Percentiles rank a stretch among this genome's conserved stretches.
These are phyloP conservation scores for Nebria ingens DNA, from an alignment of 1,140 invertebrate genomes.

Conservation along the genomic window DNA sequence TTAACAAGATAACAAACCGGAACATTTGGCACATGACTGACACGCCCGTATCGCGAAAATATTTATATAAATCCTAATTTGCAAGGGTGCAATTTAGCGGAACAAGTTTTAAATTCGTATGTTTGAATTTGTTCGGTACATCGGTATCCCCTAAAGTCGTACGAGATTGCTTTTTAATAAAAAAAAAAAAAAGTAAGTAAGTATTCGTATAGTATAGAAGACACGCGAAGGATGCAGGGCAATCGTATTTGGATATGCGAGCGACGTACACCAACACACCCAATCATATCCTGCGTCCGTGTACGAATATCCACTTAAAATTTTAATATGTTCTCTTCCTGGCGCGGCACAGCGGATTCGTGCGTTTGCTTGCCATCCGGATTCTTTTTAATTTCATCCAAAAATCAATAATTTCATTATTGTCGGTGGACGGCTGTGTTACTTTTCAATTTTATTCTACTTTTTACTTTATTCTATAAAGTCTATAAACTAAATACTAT, in stretches of 20 bases:
- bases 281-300: constrained; percentile 15
- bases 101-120: too few relatives aligned
- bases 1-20: too few relatives aligned
- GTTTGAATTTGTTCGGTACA: too few relatives aligned
- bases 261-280: neutral
- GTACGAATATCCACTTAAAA: constrained; percentile 19
- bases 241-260: constrained; percentile 9
- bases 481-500: too few relatives aligned
- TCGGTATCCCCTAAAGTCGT: constrained; percentile 7
- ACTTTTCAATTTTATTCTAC: too few relatives aligned
- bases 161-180: constrained; percentile 8
- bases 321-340: constrained; percentile 18
- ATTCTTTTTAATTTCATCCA: constrained; percentile 15
- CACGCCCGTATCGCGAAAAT: too few relatives aligned
- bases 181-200: neutral
- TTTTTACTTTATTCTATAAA: too few relatives aligned
- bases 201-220: too few relatives aligned
- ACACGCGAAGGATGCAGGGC: neutral
- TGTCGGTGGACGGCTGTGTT: constrained; percentile 8
- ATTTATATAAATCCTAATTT: too few relatives aligned
- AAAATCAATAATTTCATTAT: constrained; percentile 21
- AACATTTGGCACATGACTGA: too few relatives aligned
- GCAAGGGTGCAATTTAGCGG: too few relatives aligned
- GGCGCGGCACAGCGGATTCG: neutral
- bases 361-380: neutral